Conservation (phyloP, 2,113 vertebrate genomes). For the Misgurnus mizolepis region DNA sequence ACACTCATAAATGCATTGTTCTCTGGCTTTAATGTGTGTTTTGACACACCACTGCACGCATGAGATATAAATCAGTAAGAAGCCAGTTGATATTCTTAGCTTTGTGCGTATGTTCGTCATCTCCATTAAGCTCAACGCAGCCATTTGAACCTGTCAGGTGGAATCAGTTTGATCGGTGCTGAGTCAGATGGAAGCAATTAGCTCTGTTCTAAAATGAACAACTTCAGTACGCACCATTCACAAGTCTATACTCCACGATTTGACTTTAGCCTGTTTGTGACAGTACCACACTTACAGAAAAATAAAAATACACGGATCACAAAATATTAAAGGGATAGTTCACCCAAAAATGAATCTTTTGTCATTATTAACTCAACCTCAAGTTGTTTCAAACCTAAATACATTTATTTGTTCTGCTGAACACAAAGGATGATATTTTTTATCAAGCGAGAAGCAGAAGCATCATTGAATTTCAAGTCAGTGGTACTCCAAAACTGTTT, state of each 20-base stretch:
- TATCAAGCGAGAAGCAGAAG: too few relatives aligned
- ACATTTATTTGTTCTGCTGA: too few relatives aligned
- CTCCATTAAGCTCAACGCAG: slow-evolving; percentile 48
- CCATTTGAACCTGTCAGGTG: slow-evolving; percentile 38
- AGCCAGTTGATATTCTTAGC: slow-evolving; percentile 19
- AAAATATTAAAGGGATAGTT: too few relatives aligned
- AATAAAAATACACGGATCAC: too few relatives aligned
- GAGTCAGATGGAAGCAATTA: slow-evolving; percentile 39
- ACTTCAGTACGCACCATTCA: background rate
- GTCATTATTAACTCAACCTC: too few relatives aligned
- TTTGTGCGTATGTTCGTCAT: slow-evolving; percentile 38
- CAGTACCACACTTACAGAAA: too few relatives aligned
- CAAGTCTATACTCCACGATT: background rate
- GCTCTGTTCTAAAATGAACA: background rate
- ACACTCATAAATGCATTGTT: slow-evolving; percentile 18
- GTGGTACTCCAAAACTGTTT: too few relatives aligned
- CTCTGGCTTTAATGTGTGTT: background rate
- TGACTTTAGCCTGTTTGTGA: too few relatives aligned
- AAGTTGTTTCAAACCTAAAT: too few relatives aligned
- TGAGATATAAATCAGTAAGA: slow-evolving; percentile 37
- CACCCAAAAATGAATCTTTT: too few relatives aligned
- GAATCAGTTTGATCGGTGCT: slow-evolving; percentile 54
- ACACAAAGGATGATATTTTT: too few relatives aligned
- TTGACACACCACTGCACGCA: slow-evolving; percentile 38
- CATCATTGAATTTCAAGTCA: too few relatives aligned